Conservation (phyloP, 2,113 vertebrate species). For the Anseranas semipalmata region DNA sequence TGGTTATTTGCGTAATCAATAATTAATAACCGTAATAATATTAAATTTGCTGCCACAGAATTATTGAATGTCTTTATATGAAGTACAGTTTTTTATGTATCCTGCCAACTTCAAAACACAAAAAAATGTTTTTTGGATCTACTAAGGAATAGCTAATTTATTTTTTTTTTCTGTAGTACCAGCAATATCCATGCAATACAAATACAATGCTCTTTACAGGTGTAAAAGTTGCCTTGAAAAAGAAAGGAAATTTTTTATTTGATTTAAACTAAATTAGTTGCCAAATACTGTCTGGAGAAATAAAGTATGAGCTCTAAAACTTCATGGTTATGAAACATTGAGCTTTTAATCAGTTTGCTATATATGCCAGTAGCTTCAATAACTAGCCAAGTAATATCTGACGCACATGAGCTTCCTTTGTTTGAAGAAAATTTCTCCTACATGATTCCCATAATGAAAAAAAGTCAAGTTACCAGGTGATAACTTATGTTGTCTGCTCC, state of each 20-base stretch:
- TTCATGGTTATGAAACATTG: constrained; percentile 60
- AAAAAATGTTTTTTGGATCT: constrained; percentile 16
- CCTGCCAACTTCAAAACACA: constrained; percentile 13
- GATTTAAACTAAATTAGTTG: constrained; percentile 54
- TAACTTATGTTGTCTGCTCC: constrained; percentile 69
- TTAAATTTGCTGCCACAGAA: constrained; percentile 59
- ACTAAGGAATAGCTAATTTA: neutral
- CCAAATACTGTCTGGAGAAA: constrained; percentile 35
- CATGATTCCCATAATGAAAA: constrained; percentile 41
- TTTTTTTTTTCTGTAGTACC: neutral
- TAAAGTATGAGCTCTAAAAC: constrained; percentile 40
- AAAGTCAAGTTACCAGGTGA: constrained; percentile 11
- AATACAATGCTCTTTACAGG: constrained; percentile 4
- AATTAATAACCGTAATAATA: constrained; percentile 59
- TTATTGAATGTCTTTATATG: constrained; percentile 46
- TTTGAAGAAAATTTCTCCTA: constrained; percentile 69
- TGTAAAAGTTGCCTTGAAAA: constrained; percentile 41
- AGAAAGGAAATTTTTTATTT: constrained; percentile 54
- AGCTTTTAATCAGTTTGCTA: constrained; percentile 67
- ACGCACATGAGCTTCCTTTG: constrained; percentile 29
- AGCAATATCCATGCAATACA: neutral
- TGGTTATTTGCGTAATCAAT: constrained; percentile 62
- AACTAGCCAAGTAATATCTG: constrained; percentile 56
- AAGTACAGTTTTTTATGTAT: constrained; percentile 41
- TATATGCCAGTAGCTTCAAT: constrained; percentile 57